Conservation (phyloP, 2,797 vertebrate species). For the Lateolabrax maculatus region DNA sequence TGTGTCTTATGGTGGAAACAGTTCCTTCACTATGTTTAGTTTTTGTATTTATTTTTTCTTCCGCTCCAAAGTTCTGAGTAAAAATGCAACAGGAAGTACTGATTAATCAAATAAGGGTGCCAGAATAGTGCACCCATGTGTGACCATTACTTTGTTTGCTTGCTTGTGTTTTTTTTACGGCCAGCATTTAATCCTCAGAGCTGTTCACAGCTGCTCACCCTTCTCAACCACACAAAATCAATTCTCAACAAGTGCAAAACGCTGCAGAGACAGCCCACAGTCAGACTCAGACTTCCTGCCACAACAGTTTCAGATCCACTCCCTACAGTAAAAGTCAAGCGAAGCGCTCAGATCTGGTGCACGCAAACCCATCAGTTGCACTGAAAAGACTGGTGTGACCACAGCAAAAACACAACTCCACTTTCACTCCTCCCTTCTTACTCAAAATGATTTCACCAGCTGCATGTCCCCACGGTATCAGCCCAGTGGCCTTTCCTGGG, state of each 20-base stretch:
- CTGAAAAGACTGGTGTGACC: neutral
- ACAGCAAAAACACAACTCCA: neutral
- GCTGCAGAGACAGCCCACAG: neutral
- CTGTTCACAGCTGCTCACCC: neutral
- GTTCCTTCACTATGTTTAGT: no score
- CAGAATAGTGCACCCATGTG: neutral
- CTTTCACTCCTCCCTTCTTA: neutral
- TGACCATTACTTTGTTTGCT: neutral
- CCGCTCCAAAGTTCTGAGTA: neutral
- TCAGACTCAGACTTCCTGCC: slow-evolving; percentile 16
- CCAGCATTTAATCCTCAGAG: neutral
- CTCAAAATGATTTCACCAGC: neutral
- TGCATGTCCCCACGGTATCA: no score
- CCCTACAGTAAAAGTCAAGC: neutral
- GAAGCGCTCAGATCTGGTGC: neutral
- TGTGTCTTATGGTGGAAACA: no score
- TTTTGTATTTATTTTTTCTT: neutral
- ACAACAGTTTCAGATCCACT: slow-evolving; percentile 31
- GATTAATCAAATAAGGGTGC: neutral
- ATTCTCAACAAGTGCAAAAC: neutral
- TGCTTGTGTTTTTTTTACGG: neutral
- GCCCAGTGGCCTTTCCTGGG: no score
- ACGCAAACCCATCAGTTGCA: neutral
- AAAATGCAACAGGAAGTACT: neutral
- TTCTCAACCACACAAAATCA: neutral